phyloP scores from a whole-genome alignment of 2,113 vertebrate genomes.

The Amazona guildingii region DNA sequence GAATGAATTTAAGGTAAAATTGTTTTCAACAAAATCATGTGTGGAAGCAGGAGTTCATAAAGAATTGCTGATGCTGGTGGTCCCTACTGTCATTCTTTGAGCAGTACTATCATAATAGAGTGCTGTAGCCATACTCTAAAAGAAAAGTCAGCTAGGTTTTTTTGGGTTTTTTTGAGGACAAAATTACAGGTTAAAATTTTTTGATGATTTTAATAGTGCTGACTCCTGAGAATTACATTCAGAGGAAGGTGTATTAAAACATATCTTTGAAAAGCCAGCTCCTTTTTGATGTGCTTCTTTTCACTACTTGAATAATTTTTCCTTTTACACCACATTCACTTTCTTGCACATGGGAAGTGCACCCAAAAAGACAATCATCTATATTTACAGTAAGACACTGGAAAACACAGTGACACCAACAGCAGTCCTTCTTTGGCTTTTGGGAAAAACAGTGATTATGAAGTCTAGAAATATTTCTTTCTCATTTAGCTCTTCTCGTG shows the following conservation, averaged over 20 bases:
- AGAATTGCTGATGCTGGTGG: not conserved
- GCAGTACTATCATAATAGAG: not conserved
- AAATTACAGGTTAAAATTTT: not conserved
- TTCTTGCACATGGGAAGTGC: not conserved
- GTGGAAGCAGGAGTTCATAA: not conserved
- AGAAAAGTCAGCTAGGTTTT: accelerated
- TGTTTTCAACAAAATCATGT: not conserved
- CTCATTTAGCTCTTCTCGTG: not conserved
- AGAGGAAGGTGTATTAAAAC: not conserved
- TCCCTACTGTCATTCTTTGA: not conserved
- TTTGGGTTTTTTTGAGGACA: not conserved
- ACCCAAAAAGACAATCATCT: not conserved
- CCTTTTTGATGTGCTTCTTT: not conserved
- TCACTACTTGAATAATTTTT: not conserved
- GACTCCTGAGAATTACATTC: not conserved
- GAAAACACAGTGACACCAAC: not conserved
- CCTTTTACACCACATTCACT: not conserved
- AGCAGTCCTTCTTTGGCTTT: not conserved
- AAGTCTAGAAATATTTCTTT: not conserved
- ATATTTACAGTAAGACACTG: not conserved
- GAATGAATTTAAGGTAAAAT: not conserved
- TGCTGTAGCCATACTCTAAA: not conserved
- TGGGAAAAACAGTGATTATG: not conserved
- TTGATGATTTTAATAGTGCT: not conserved
- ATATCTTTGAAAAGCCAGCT: not conserved